Base-by-base conservation (phyloP, 1,140 invertebrate species). In the Cherax quadricarinatus region DNA sequence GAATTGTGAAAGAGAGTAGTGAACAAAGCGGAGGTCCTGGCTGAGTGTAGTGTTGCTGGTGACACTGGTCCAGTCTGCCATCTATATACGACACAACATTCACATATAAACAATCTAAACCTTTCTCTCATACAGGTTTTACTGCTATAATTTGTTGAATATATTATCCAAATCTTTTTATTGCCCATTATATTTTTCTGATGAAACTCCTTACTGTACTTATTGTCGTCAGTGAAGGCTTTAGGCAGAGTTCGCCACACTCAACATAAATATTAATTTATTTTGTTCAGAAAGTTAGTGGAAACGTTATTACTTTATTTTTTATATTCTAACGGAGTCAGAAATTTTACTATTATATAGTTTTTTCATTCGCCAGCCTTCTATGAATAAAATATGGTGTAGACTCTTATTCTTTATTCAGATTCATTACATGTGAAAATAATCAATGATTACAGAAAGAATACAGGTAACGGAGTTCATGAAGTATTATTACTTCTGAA, bases 1-100 rank as follows among this genome's bases (percentile, higher is more conserved):
- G 30, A 84, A 24, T 41, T 81, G 48, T 24, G 53, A 3, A 4
- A 30, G 82, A 84, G 12, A 10, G 3, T 2, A 12, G 53, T 41
- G 53, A 84, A 84, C 82, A 84, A 84, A 84, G 82, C 53, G n/a
- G 53, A 84, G 53, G 51, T 57, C n/a, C n/a, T 30, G 2, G 3
- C 14, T 10, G 7, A n/a, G 24, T 62, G 53, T 60, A 62, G 80
- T 48, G 30, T 82, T 82, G 1, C 1, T 53, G 80, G 48, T 18
- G 9, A 16, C 18, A 10, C 82, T 75, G n/a, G 57, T 21, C 51
- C 14, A 18, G 14, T 10, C 82, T 16, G 21, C 3, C 51, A 49
- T 14, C 3, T 51, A 84, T 84, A 84, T 24, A 60, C 21, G 53
- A 21, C 82, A 84, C 53, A 60, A 84, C 24, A 1, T 24, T 60